Conservation (phyloP, 2,113 vertebrate genomes). For the Potamarius usumacintae region DNA sequence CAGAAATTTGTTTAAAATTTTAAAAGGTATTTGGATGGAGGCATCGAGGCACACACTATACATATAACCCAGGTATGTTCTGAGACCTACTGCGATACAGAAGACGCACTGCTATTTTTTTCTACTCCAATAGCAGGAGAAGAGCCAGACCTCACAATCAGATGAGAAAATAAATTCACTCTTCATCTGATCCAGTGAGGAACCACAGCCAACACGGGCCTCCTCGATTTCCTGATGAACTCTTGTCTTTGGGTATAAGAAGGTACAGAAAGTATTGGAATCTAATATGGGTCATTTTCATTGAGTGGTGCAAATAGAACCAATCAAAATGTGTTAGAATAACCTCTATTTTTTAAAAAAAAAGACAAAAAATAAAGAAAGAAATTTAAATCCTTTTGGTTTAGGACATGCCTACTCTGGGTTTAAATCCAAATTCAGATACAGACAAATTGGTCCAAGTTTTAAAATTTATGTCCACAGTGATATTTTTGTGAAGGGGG, state of each 20-base stretch:
- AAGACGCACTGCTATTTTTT: neutral
- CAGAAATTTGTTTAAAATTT: neutral
- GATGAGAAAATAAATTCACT: neutral
- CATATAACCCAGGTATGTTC: neutral
- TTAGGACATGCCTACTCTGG: neutral
- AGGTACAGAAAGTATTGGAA: neutral
- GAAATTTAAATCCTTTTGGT: neutral
- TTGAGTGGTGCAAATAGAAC: neutral
- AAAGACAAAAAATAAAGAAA: no score
- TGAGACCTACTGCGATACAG: neutral
- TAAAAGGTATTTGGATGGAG: neutral
- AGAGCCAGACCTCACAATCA: neutral
- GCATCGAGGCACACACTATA: neutral
- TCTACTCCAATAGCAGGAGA: neutral
- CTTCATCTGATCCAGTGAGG: neutral
- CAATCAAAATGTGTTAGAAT: no score
- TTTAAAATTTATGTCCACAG: neutral
- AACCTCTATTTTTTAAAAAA: no score
- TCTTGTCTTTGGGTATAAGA: neutral
- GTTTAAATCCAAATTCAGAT: neutral
- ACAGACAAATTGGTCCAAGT: neutral
- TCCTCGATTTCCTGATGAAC: neutral
- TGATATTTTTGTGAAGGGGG: neutral
- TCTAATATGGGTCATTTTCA: neutral
- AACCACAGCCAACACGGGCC: neutral